Percentiles rank a stretch among this genome's conserved stretches.
Evolutionary conservation across 2,113 vertebrate species (phyloP).

Genomic region (Barnardius zonarius): DNA sequence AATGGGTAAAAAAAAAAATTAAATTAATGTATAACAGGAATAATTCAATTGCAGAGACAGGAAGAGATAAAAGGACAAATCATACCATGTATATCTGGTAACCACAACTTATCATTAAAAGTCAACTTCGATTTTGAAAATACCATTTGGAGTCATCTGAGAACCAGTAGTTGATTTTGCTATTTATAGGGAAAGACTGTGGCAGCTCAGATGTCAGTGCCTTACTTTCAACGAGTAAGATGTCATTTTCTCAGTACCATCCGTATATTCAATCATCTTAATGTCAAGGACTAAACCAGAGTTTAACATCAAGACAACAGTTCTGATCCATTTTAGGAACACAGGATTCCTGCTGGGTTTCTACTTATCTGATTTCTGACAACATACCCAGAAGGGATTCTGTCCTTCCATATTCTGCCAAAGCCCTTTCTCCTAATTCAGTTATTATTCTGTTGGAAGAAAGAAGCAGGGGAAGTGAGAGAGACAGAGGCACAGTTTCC

Average conservation of each 20-base stretch:
- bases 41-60: background rate
- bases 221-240: background rate
- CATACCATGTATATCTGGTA: background rate
- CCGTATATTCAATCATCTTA: background rate
- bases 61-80: background rate
- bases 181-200: background rate
- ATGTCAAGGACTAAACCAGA: background rate
- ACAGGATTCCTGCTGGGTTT: background rate
- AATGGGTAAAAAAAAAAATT: background rate
- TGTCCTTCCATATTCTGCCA: background rate
- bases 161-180: background rate
- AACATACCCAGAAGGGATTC: background rate
- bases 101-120: background rate
- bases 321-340: background rate
- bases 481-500: background rate
- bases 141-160: background rate
- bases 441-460: background rate
- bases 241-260: rapidly evolving
- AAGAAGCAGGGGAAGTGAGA: background rate
- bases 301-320: background rate
- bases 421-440: background rate
- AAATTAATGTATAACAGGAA: background rate
- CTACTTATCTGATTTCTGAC: background rate
- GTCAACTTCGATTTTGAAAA: slow-evolving; percentile 2
- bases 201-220: background rate